Evolutionary conservation across 30 jellyfish, hydroid and myxozoan species (phyloP).

Genomic region (Hydractinia symbiolongicarpus): DNA sequence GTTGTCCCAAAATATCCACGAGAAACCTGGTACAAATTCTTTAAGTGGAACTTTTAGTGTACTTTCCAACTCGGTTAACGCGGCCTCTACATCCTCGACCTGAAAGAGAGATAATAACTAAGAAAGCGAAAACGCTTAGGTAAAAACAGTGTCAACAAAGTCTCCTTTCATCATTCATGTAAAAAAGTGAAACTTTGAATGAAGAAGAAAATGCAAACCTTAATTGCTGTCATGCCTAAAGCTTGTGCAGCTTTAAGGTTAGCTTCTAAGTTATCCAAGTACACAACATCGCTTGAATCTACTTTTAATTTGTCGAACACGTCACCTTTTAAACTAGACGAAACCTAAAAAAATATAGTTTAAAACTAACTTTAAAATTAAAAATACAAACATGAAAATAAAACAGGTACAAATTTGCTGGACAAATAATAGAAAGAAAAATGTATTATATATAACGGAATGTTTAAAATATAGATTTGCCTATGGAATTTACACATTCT

Average conservation of each 20-base stretch:
- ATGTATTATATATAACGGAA: too few relatives aligned
- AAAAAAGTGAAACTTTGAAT: not conserved
- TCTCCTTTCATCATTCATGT: not conserved
- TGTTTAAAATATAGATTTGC: too few relatives aligned
- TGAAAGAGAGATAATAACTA: not conserved
- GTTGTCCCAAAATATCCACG: slow-evolving; percentile 34
- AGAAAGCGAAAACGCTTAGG: not conserved
- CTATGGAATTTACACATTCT: too few relatives aligned
- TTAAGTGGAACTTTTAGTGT: slow-evolving; percentile 26
- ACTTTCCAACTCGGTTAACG: slow-evolving; percentile 17
- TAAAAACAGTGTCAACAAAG: not conserved
- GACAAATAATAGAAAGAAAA: too few relatives aligned
- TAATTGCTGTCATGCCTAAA: slow-evolving; percentile 37
- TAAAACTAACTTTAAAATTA: too few relatives aligned
- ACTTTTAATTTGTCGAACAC: slow-evolving; percentile 30
- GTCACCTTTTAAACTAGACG: slow-evolving; percentile 31
- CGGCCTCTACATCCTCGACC: slow-evolving; percentile 35
- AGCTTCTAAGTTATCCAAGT: slow-evolving; percentile 32
- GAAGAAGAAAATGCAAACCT: not conserved
- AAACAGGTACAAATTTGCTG: too few relatives aligned
- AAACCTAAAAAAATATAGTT: not conserved
- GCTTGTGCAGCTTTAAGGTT: slow-evolving; percentile 42
- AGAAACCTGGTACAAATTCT: slow-evolving; percentile 40
- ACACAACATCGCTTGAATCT: slow-evolving; percentile 34
- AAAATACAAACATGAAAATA: too few relatives aligned